A percentile compares a stretch with the other conserved stretches of the same genome.
These are phyloP conservation scores for Caenorhabditis brenneri DNA, from an alignment of 1,140 invertebrate genomes.

Conservation along the genomic window DNA sequence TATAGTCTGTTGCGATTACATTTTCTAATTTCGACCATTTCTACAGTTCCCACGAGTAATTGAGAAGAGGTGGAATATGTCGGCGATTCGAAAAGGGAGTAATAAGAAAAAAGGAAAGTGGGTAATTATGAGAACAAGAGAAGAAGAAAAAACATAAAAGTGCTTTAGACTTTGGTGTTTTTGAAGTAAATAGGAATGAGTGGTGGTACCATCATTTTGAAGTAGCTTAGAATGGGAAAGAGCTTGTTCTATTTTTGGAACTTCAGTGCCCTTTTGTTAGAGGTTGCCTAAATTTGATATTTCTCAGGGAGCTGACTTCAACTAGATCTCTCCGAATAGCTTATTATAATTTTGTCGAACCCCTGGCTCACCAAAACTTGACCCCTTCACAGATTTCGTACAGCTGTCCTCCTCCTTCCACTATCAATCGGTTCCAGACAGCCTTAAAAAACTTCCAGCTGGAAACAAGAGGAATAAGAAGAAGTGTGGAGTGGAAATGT, in stretches of 20 bases:
- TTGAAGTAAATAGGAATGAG: background rate
- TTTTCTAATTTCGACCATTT: background rate
- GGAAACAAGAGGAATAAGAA: background rate
- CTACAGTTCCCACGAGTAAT: conserved; percentile 7
- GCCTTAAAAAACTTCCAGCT: background rate
- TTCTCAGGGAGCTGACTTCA: background rate
- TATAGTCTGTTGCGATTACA: too few species aligned
- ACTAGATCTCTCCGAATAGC: background rate
- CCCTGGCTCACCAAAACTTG: too few species aligned
- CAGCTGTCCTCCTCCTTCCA: background rate
- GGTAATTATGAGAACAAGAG: conserved; percentile 17
- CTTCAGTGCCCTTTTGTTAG: too few species aligned
- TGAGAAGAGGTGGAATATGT: background rate
- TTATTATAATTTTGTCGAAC: background rate
- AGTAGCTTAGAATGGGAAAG: too few species aligned
- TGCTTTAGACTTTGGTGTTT: background rate
- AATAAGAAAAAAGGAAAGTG: background rate
- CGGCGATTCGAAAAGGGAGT: background rate
- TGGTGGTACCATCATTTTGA: too few species aligned
- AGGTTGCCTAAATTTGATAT: too few species aligned
- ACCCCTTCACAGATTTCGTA: background rate
- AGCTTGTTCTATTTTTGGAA: too few species aligned
- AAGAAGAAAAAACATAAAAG: background rate
- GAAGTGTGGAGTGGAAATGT: background rate
- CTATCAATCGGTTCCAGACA: too few species aligned